These are phyloP conservation scores for Pipra filicauda DNA, from an alignment of 2,113 vertebrate genomes.

Conservation along the genomic window DNA sequence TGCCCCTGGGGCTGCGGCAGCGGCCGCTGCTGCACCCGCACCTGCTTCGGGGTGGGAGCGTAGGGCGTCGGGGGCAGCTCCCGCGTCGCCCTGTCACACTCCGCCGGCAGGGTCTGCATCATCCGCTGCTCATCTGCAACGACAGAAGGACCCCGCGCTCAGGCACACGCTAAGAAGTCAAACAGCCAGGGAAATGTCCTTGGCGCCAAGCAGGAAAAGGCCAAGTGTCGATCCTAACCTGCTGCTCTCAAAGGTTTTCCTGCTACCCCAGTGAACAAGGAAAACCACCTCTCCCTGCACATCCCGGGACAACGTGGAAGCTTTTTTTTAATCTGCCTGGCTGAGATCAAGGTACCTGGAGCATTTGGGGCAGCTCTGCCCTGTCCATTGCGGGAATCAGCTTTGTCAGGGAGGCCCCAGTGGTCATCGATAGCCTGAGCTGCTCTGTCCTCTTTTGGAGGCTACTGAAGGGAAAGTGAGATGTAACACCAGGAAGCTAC, in stretches of 20 bases:
- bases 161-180: accelerated
- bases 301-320: background rate
- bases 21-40: background rate
- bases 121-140: background rate
- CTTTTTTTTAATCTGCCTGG: background rate
- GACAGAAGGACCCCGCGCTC: background rate
- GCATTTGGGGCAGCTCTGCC: background rate
- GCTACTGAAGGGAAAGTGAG: background rate
- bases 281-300: background rate
- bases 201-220: background rate
- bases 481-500: background rate
- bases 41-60: background rate
- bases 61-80: background rate
- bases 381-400: background rate
- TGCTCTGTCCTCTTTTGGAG: background rate
- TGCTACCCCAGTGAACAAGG: background rate
- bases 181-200: background rate
- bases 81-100: background rate
- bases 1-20: background rate
- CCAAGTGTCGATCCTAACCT: background rate
- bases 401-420: background rate
- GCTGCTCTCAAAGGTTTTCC: background rate
- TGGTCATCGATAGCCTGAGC: accelerated
- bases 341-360: background rate
- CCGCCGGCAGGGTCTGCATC: accelerated